Evolutionary conservation across 2,888 invertebrate species (phyloP), one percentile per base, ranked within the genome.

Genomic region (Agriopis leucophaearia): DNA sequence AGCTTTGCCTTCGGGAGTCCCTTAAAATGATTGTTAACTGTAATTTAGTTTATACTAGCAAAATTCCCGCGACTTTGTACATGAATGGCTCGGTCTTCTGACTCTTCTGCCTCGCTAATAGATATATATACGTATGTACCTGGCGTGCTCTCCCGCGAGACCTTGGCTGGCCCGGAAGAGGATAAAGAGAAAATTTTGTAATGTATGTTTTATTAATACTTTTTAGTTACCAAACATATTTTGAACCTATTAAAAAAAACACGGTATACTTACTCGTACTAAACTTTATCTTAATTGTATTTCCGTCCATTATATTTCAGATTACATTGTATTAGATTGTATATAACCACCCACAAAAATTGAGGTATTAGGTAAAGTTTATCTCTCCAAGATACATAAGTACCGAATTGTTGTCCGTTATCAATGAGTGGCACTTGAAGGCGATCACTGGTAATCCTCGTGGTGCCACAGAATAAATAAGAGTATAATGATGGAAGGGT

Each of bases 381-480:
- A 66, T 56, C 66, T 66, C 35, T 16, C 42, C 56, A 50, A 60
- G 44, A 56, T 61, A 66, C 47, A 45, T n/a, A 35, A 15, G 40
- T 44, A 60, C 64, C 52, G 50, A 66, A 60, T 10, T 58, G 58
- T 62, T 42, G 48, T 8, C 62, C 59, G 62, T 73, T 78, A 82
- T 77, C 78, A 70, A 38, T 73, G 69, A 70, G 74, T 76, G 73
- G 72, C 78, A 83, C 81, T 83, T 77, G 69, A 81, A 67, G 69
- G 63, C 66, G 74, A 80, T 81, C 78, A 68, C 27, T 27, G 27
- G 63, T 58, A 76, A 82, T 81, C 77, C 74, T 65, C 66, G 58
- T 72, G 72, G 13, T 13, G 55, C 5, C 16, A 13, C n/a, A 42
- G 55, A 18, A 55, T 18, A 55, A 12, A 9, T 16, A 40, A 1